Evolutionary conservation across 2,113 vertebrate species (phyloP).

Genomic region (Gymnocephalus cernua): DNA sequence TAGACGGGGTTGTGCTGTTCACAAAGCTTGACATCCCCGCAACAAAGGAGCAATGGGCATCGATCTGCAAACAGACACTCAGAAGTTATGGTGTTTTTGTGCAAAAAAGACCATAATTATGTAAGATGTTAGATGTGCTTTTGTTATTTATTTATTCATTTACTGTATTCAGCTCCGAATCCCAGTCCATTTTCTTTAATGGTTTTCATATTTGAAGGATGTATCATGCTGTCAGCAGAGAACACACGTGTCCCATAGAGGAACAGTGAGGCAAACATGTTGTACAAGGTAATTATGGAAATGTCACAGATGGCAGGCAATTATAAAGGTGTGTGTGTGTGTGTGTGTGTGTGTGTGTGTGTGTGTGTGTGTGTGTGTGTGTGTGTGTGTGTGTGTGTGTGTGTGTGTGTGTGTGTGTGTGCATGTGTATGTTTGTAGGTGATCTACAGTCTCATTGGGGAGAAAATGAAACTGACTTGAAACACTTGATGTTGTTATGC

Average conservation of each 20-base stretch:
- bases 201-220: constrained; percentile 31
- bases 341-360: constrained; percentile 4
- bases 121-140: neutral
- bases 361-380: neutral
- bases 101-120: neutral
- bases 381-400: constrained; percentile 6
- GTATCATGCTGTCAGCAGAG: constrained; percentile 37
- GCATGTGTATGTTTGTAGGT: too few relatives aligned
- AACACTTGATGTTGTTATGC: neutral
- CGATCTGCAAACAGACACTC: neutral
- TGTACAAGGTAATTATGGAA: constrained; percentile 29
- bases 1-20: neutral
- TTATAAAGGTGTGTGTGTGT: constrained; percentile 21
- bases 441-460: neutral
- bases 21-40: neutral
- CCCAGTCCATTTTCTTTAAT: constrained; percentile 10
- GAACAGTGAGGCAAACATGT: constrained; percentile 23
- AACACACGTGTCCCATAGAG: neutral
- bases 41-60: neutral
- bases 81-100: neutral
- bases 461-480: neutral
- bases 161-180: neutral
- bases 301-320: constrained; percentile 49
- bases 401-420: neutral
- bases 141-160: neutral